Base-by-base conservation (phyloP, 2,113 vertebrate species). In the Clinocottus analis region DNA sequence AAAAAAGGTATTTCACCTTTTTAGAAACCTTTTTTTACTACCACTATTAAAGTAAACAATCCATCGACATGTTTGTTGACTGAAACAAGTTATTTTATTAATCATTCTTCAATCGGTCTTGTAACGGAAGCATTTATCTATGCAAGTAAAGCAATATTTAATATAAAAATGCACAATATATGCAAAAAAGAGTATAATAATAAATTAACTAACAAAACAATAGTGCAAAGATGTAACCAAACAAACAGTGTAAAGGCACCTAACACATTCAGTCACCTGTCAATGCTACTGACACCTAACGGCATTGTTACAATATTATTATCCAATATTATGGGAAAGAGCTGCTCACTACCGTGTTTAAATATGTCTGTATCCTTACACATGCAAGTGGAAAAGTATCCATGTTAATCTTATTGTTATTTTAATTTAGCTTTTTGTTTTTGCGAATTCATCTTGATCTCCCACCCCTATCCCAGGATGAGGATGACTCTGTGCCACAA, bases 381-480 rank as follows among this genome's bases (percentile, higher is more conserved):
- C 5, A 19, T 21, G 5, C 47, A 37, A 4, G 11, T 56, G 49
- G 7, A 23, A 29, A 35, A 23, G 11, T 31, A 6, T 13, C 19
- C 25, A 29, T 14, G 21, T 17, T 5, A 29, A 55, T 21, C 17
- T 13, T 31, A 33, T 41, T 29, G n/a, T 8, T n/a, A 1, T 37
- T 55, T 13, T 11, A n/a, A 25, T 11, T 16, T 35, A 35, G n/a
- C 9, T 0, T 49, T 60, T 51, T 1, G 35, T 25, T 61, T 61
- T 33, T 49, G 21, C 49, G 10, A n/a, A 8, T 63, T 27, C 0
- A 37, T 25, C 6, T 25, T 53, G 17, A 66, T 58, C 10, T 56
- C 2, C 3, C 23, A n/a, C 12, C 1, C 4, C 3, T 72, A 49
- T 35, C 13, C 25, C 80, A 93, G 92, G 55, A 41, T 7, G 1